A percentile compares a stretch with the other conserved stretches of the same genome.
Conservation (phyloP, 2,888 invertebrate genomes). For the Cataglyphis rosenhaueri region DNA sequence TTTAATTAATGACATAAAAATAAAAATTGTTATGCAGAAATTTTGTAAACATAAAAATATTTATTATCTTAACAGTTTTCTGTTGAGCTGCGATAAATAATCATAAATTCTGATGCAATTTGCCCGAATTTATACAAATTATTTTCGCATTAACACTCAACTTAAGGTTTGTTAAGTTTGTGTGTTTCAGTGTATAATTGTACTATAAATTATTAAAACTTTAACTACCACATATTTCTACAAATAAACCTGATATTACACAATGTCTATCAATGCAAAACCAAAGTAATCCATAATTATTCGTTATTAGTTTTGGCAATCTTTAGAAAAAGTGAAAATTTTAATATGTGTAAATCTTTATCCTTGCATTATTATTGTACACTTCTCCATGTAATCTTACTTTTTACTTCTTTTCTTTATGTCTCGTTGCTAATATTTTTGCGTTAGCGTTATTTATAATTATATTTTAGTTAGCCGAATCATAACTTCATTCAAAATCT, state of each 20-base stretch:
- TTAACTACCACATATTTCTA: background rate
- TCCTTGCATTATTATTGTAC: background rate
- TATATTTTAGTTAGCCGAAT: background rate
- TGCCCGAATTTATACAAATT: slow-evolving; percentile 78
- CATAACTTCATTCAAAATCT: background rate
- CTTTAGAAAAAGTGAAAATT: background rate
- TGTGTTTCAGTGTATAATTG: slow-evolving; percentile 61
- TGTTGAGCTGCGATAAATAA: slow-evolving; percentile 61
- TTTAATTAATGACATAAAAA: background rate
- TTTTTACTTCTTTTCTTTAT: background rate
- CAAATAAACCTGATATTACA: background rate
- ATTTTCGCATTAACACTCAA: slow-evolving; percentile 72
- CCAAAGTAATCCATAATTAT: slow-evolving; percentile 12
- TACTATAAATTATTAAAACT: slow-evolving; percentile 76
- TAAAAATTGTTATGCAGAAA: slow-evolving; percentile 3
- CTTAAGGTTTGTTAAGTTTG: background rate
- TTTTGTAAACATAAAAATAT: slow-evolving; percentile 52
- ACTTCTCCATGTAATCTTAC: background rate
- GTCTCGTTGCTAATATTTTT: background rate
- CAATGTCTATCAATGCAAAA: background rate
- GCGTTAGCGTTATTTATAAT: slow-evolving; percentile 2
- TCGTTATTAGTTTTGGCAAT: background rate
- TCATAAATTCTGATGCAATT: slow-evolving; percentile 79
- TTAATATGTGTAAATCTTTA: background rate
- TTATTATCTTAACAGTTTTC: slow-evolving; percentile 51